These are phyloP conservation scores for Irena cyanogastra DNA, from an alignment of 2,113 vertebrate genomes.

Conservation along the genomic window DNA sequence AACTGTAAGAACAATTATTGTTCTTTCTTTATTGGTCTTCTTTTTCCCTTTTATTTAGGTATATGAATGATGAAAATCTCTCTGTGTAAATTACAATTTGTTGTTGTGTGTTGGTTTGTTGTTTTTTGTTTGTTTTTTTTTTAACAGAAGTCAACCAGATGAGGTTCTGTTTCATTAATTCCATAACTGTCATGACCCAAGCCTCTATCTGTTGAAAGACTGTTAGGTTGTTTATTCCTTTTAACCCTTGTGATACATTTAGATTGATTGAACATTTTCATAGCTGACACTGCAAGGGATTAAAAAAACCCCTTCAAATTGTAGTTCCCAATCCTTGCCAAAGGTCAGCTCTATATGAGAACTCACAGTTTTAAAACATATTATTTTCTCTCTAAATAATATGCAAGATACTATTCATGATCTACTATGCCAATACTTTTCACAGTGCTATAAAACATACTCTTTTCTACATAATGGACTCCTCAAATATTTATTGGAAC, in stretches of 20 bases:
- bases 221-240: conserved; percentile 4
- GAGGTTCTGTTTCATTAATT: background rate
- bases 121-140: background rate
- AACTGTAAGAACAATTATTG: background rate
- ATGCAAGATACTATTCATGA: background rate
- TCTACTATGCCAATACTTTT: background rate
- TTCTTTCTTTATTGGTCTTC: background rate
- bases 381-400: conserved; percentile 27
- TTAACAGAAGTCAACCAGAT: background rate
- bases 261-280: conserved; percentile 32
- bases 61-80: background rate
- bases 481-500: background rate
- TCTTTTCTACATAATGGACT: background rate
- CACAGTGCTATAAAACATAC: background rate
- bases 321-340: background rate
- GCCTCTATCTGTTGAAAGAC: background rate
- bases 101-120: background rate
- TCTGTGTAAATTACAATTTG: background rate
- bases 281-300: background rate
- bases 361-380: background rate
- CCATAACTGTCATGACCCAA: background rate
- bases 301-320: background rate
- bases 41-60: background rate
- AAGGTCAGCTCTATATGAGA: background rate
- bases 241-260: conserved; percentile 23